Base-by-base conservation (phyloP, 2,797 vertebrate genomes). In the Antrozous pallidus region DNA sequence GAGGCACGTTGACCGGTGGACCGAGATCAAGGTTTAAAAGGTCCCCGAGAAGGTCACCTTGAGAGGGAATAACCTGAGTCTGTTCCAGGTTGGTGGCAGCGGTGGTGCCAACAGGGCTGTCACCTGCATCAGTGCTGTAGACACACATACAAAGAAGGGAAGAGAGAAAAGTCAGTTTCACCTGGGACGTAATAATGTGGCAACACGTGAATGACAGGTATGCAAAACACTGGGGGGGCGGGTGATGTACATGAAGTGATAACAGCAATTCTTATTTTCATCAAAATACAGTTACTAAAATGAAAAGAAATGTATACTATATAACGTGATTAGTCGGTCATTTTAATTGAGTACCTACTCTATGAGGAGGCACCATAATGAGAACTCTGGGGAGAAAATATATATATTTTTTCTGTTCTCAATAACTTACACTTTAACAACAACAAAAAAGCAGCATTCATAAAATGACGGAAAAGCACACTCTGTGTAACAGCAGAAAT, bases 1-100 rank as follows among this genome's bases (percentile, higher is more conserved):
- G 99, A 31, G 99, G 99, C 75, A 99, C 99, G 12, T 99, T 99
- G 97, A 99, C 99, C 0, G 99, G 99, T 0, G 99, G 99, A 12
- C 99, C 99, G 70, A 99, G 98, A 97, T 99, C 99, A 96, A 99
- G 98, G 98, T 99, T 99, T 95, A 99, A 98, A 94, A 99, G 99
- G 97, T 99, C 99, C 1, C 99, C 99, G 82, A 99, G 98, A 77
- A 99, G 99, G 97, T 99, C 99, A 0, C 99, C 99, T 98, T 99
- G 99, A 18, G 98, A 99, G 7, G 99, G 99, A 93, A 99, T 99
- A 80, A 99, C 99, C 93, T 99, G 99, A 0, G 99, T 98, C 97
- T 99, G 99, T 92, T 99, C 99, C 96, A 99, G 98, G 80, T 98
- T 98, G 0, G 98, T 98, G 0, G 99, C 97, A 16, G 98, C 98